These are phyloP conservation scores for Amphilophus citrinellus DNA, from an alignment of 2,113 vertebrate genomes.

Conservation along the genomic window DNA sequence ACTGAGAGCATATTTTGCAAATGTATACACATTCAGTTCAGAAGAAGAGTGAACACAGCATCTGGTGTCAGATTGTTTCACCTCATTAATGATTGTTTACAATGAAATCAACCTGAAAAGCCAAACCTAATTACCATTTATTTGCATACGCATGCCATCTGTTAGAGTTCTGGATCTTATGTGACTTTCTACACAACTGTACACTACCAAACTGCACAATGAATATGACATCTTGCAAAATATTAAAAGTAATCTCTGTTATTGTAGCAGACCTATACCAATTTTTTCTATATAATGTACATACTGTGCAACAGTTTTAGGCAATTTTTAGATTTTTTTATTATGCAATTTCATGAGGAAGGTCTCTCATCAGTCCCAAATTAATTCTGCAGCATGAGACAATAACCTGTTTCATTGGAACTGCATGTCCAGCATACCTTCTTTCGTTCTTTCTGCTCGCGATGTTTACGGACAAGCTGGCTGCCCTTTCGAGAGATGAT, in stretches of 20 bases:
- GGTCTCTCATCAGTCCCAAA: not conserved
- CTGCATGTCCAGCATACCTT: constrained; percentile 82
- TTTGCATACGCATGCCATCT: not conserved
- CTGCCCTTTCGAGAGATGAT: constrained; percentile 98
- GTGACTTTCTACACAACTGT: not conserved
- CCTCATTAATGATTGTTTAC: not conserved
- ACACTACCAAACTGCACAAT: not conserved
- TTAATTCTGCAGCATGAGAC: not conserved
- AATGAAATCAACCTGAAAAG: not conserved
- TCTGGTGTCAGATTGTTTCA: constrained; percentile 1
- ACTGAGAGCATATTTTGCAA: not conserved
- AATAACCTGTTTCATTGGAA: not conserved
- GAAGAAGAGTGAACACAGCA: not conserved
- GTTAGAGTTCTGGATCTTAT: not conserved
- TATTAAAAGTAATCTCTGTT: not conserved
- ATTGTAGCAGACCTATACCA: no score
- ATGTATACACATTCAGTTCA: not conserved
- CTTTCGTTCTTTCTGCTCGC: constrained; percentile 97
- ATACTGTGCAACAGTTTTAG: not conserved
- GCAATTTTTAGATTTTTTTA: not conserved
- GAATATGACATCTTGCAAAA: not conserved
- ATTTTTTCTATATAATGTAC: not conserved
- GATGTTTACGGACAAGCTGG: constrained; percentile 96
- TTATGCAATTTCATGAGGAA: not conserved
- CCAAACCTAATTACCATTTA: not conserved